These are phyloP conservation scores for Drosophila testacea DNA, from an alignment of 2,888 invertebrate genomes.

Conservation along the genomic window DNA sequence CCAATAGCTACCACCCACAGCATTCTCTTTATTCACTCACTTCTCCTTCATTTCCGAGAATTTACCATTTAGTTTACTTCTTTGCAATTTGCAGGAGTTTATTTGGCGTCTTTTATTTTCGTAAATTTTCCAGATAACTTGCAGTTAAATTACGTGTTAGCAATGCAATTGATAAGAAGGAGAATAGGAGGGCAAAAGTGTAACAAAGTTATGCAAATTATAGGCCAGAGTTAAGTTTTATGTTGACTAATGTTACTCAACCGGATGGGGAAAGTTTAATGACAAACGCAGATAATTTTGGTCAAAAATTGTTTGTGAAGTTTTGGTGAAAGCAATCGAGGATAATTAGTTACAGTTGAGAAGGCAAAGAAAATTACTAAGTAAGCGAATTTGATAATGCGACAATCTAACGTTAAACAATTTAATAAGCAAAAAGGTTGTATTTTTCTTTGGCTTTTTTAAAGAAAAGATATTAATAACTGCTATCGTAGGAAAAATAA, in stretches of 20 bases:
- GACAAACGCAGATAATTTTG: slow-evolving; percentile 12
- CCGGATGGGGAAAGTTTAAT: not conserved
- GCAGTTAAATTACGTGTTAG: not conserved
- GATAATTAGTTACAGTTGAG: slow-evolving; percentile 7
- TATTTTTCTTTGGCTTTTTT: no score
- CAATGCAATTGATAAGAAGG: slow-evolving; percentile 1
- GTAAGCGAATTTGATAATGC: not conserved
- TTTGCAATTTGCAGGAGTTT: not conserved
- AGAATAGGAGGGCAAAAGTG: not conserved
- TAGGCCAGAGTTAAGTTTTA: not conserved
- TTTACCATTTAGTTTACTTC: not conserved
- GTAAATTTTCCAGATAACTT: slow-evolving; percentile 1
- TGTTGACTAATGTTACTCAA: slow-evolving; percentile 7
- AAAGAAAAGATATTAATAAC: no score
- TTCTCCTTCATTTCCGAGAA: not conserved
- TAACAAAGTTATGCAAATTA: slow-evolving; percentile 24
- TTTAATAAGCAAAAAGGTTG: not conserved
- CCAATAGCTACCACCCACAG: not conserved
- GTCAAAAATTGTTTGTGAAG: slow-evolving; percentile 2
- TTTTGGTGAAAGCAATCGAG: slow-evolving; percentile 2
- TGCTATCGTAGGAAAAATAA: no score
- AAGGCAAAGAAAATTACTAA: not conserved
- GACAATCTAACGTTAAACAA: not conserved
- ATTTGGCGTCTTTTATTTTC: slow-evolving; percentile 21
- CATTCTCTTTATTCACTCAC: not conserved